Base-by-base conservation (phyloP, 35 echinoderm and acorn worm species). In the Apostichopus parvimensis region DNA sequence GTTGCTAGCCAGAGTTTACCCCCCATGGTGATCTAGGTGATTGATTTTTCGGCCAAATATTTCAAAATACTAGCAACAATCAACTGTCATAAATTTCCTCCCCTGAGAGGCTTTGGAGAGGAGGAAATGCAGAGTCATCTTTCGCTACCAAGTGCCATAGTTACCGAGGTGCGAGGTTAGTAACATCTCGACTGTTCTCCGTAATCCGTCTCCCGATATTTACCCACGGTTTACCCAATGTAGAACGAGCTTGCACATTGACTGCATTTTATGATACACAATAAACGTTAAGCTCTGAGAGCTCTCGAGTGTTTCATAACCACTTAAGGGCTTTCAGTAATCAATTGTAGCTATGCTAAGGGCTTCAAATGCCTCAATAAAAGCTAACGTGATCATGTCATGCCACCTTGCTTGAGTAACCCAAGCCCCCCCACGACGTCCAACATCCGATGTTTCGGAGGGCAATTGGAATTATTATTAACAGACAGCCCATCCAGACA, bases 191-290 rank as follows among this genome's bases (percentile, higher is more conserved):
- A 75, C 71, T 5, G n/a, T 14, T 75, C 71, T 20, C 18, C n/a
- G 13, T 18, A 75, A 18, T 18, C 17, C 15, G 71, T 75, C 20
- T 22, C 71, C 71, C 7, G 58, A 61, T 12, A 61, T 61, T 61
- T 12, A 61, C n/a, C 20, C 71, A 75, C 20, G n/a, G 71, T 75
- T 75, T 13, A 11, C 17, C 17, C 71, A 75, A 75, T 18, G 14
- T 75, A n/a, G 71, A 75, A 75, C 12, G 71, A 20, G 71, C 17
- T 20, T 7, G 14, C 10, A 58, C 81, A 58, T 84, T 58, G 81
- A 84, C 81, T 58, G 57, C 54, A 59, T 84, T 84, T 84, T 84
- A 84, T 58, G 81, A 84, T 84, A 84, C 54, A 84, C 56, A 58
- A 59, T 58, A 84, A 45, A 59, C 18, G 55, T 9, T 58, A 57